Conservation (phyloP, 2,113 vertebrate genomes). For the Leiothrix lutea region DNA sequence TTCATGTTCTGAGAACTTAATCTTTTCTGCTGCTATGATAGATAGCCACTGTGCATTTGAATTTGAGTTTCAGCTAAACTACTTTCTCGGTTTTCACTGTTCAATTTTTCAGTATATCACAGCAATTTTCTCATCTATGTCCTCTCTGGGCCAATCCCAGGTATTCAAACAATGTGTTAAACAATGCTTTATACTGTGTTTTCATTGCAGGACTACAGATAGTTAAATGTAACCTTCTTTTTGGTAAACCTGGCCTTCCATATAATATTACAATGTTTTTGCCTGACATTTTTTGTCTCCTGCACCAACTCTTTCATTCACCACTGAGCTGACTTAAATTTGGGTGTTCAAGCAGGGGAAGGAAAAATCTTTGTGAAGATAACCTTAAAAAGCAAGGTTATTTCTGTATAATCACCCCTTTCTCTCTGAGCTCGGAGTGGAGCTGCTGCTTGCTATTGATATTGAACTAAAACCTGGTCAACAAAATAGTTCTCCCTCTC, state of each 20-base stretch:
- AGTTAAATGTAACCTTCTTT: not conserved
- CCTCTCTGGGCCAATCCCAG: not conserved
- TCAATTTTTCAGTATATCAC: not conserved
- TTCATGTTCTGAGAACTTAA: not conserved
- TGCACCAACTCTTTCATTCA: not conserved
- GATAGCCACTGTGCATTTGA: not conserved
- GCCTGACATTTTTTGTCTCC: not conserved
- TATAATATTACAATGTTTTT: not conserved
- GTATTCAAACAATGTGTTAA: not conserved
- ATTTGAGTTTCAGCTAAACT: not conserved
- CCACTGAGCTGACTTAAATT: not conserved
- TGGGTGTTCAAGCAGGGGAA: not conserved
- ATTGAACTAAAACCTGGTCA: not conserved
- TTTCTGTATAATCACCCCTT: not conserved
- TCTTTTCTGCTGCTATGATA: not conserved
- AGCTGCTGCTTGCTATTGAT: not conserved
- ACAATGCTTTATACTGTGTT: not conserved
- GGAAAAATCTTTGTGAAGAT: not conserved
- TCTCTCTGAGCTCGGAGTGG: not conserved
- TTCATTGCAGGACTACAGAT: not conserved
- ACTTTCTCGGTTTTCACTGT: not conserved
- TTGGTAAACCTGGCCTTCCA: not conserved
- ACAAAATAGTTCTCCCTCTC: not conserved
- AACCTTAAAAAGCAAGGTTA: not conserved
- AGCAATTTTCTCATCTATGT: not conserved